Base-by-base conservation (phyloP, 2,113 vertebrate genomes). In the Procapra przewalskii region DNA sequence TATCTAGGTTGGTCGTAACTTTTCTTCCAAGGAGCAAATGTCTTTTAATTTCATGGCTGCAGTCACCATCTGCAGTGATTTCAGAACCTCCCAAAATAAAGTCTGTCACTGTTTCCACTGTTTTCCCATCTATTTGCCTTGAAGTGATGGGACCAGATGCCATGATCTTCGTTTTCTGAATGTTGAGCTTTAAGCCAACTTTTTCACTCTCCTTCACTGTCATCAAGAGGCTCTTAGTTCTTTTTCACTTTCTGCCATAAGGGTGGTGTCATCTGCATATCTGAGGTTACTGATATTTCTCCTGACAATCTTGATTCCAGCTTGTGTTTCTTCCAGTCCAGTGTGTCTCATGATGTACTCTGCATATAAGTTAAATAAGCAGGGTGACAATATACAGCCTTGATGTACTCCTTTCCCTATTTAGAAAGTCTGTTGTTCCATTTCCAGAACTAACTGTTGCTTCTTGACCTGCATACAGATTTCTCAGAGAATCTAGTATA, bases 241-340 rank as follows among this genome's bases (percentile, higher is more conserved):
- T 17, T 67, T 17, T 67, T 67, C 7, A 5, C 64, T 36, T 36
- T 71, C n/a, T 36, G 33, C 9, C 17, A 36, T 71, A 36, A 71
- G n/a, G 3, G 4, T 36, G 17, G 33, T 67, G 64, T 67, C 64
- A 36, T 36, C 64, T 36, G 64, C 64, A 5, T 36, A 67, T 21
- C 2, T 11, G 64, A 36, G 17, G 64, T 67, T 36, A 67, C 5
- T 71, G n/a, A 71, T 11, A 36, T 71, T 71, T 71, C n/a, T 71
- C 17, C n/a, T 0, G 0, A n/a, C 17, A 36, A 11, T 71, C n/a
- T 71, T 71, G 64, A 71, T 36, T 71, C n/a, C n/a, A 71, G 64
- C n/a, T 71, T 71, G n/a, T 71, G 64, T 9, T 71, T 71, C 64
- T 1, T 71, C 64, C n/a, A 71, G n/a, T 9, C 64, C n/a, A 71